Base-by-base conservation (phyloP, 2,797 vertebrate genomes). In the Peromyscus melanophrys region DNA sequence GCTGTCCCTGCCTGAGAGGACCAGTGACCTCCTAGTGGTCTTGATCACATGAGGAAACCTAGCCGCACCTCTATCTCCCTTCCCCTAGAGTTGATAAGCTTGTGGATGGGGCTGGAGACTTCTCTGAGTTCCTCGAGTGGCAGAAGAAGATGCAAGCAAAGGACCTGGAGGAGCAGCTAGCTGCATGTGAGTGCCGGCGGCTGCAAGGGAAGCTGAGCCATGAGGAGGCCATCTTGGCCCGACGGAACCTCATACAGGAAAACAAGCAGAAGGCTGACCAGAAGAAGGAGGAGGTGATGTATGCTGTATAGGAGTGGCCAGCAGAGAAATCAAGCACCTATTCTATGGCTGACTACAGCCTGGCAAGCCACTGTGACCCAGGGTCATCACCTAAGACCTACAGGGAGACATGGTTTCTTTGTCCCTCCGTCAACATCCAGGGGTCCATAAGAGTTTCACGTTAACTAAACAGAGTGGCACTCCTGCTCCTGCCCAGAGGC, bases 261-360 rank as follows among this genome's bases (percentile, higher is more conserved):
- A 99, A 99, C 93, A 99, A 99, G 97, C 99, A 98, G 98, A 98
- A 98, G 92, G 99, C 98, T 8, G 96, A 98, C 81, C 97, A 98
- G 71, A 98, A 99, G 96, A 99, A 99, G 98, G 99, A 99, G 96
- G 99, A 99, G 99, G 99, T 99, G 98, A 96, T 40, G 8, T 2
- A 34, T 11, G 21, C 49, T 3, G 1, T 2, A 1, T 0, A 23
- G n/a, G 34, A 5, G 9, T 5, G 12, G 2, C 34, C 34, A 10
- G 17, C 80, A 57, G 37, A 21, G 52, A 43, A 16, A 37, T n/a
- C 0, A 34, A 27, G 13, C 2, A 40, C 40, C 21, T 4, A 2
- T 6, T 6, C 43, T 8, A 1, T 13, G n/a, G 46, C 19, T 10
- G 4, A 71, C 78, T 0, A 1, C 0, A 55, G 61, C 31, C 61